Conservation (phyloP, 2,113 vertebrate genomes). For the Cottus gobio region DNA sequence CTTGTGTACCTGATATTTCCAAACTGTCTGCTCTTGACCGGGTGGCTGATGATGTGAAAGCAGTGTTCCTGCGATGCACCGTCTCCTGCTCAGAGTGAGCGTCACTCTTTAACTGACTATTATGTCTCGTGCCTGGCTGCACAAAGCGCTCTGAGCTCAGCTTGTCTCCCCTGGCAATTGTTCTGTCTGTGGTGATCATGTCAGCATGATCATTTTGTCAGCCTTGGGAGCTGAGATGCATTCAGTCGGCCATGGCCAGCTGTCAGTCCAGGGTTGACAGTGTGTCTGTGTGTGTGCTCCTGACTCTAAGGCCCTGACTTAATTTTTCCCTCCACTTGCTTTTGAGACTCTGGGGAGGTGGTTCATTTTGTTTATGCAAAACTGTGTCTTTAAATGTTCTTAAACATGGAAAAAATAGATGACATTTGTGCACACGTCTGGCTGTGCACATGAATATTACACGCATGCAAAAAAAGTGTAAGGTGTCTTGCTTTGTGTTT, state of each 20-base stretch:
- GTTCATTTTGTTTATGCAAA: constrained; percentile 24
- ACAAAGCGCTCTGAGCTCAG: constrained; percentile 56
- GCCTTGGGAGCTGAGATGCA: constrained; percentile 59
- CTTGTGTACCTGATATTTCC: constrained; percentile 2
- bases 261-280: constrained; percentile 59
- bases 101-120: constrained; percentile 60
- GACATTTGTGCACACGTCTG: not conserved
- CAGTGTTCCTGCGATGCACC: constrained; percentile 13
- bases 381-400: constrained; percentile 28
- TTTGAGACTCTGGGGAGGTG: constrained; percentile 26
- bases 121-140: constrained; percentile 68
- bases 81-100: constrained; percentile 39
- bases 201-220: constrained; percentile 74
- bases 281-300: constrained; percentile 26
- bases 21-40: constrained; percentile 24
- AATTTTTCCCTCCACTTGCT: constrained; percentile 30
- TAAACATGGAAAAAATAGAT: constrained; percentile 2
- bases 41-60: constrained; percentile 15
- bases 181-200: constrained; percentile 78
- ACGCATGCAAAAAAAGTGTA: not conserved
- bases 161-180: constrained; percentile 62
- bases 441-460: constrained; percentile 30
- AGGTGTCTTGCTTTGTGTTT: not conserved
- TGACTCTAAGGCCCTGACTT: constrained; percentile 30
- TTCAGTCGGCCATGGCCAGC: constrained; percentile 62